Evolutionary conservation across 2,113 vertebrate genomes (phyloP), one percentile per base, ranked within the genome.

Genomic region (Sylvilagus bachmani): DNA sequence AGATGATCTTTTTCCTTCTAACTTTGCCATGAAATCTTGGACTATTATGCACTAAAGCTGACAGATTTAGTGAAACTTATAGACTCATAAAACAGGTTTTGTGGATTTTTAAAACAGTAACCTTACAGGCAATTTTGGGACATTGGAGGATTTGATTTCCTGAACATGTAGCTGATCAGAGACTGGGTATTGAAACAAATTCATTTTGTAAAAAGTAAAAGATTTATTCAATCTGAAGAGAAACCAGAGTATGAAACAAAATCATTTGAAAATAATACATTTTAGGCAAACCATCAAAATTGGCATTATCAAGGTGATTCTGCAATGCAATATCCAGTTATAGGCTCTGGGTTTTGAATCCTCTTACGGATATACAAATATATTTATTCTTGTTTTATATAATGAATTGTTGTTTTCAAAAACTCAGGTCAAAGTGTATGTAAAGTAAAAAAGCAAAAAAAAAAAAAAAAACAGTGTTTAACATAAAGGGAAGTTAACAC

Each of bases 51-150:
- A 80, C 90, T 96, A 38, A 93, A 90, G 22, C n/a, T 44, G 87
- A 49, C 77, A 90, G 44, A 95, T 81, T 94, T 96, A 92, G 92
- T 87, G 86, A 55, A 49, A 85, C 90, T 97, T 93, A 95, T 79
- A 93, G 96, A 74, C 67, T 74, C 93, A 93, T 96, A 94, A 97
- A 97, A 86, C 17, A 74, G 36, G 17, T 97, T 97, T 94, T 38
- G 1, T 31, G 64, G 49, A 95, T 81, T 95, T 93, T 64, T 3
- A 2, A 0, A 36, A 70, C 61, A 74, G 89, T 88, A 89, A 93
- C 55, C 33, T 80, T 92, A 92, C 21, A 95, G 49, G 55, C 81
- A 96, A 90, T 21, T 88, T 66, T 82, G 73, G 70, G 93, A 93
- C 86, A 81, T 92, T 1, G 0, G 53, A 6, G 10, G 88, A 94